Percentiles rank a stretch among this genome's conserved stretches.
phyloP scores from a whole-genome alignment of 2,888 invertebrate species.

The Eupeodes latifasciatus region DNA sequence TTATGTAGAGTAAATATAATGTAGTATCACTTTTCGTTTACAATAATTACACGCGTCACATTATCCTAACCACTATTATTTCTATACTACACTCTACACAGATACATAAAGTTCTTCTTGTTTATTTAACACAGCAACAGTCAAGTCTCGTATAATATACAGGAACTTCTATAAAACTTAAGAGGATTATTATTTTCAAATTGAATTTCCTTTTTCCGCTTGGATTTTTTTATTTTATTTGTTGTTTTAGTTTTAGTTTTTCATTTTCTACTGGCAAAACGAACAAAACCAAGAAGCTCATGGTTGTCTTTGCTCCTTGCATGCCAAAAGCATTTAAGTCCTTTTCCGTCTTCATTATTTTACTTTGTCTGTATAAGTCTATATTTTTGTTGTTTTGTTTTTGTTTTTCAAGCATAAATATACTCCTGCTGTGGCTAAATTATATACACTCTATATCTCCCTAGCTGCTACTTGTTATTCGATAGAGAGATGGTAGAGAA shows the following conservation, averaged over 20 bases:
- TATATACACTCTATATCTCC: constrained; percentile 48
- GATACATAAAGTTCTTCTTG: background rate
- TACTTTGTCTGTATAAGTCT: constrained; percentile 29
- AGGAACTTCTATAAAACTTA: constrained; percentile 53
- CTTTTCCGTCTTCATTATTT: constrained; percentile 70
- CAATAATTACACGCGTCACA: constrained; percentile 40
- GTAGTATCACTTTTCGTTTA: background rate
- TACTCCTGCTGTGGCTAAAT: constrained; percentile 62
- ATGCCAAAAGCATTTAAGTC: constrained; percentile 67
- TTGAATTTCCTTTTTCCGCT: constrained; percentile 68
- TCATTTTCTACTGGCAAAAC: constrained; percentile 4
- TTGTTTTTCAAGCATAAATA: constrained; percentile 14
- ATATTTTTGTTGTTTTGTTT: constrained; percentile 25
- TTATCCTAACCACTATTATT: constrained; percentile 5
- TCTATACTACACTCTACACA: background rate
- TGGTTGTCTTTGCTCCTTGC: constrained; percentile 62
- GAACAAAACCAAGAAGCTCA: constrained; percentile 41
- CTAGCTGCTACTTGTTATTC: constrained; percentile 1
- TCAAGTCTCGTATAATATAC: constrained; percentile 7
- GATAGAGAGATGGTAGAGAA: background rate
- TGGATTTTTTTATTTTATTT: background rate
- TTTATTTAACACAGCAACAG: constrained; percentile 26
- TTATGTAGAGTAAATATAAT: background rate
- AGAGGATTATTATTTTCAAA: constrained; percentile 72
- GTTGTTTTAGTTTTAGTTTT: constrained; percentile 6